phyloP scores from a whole-genome alignment of 2,113 vertebrate species.

The Rhizomys pruinosus region DNA sequence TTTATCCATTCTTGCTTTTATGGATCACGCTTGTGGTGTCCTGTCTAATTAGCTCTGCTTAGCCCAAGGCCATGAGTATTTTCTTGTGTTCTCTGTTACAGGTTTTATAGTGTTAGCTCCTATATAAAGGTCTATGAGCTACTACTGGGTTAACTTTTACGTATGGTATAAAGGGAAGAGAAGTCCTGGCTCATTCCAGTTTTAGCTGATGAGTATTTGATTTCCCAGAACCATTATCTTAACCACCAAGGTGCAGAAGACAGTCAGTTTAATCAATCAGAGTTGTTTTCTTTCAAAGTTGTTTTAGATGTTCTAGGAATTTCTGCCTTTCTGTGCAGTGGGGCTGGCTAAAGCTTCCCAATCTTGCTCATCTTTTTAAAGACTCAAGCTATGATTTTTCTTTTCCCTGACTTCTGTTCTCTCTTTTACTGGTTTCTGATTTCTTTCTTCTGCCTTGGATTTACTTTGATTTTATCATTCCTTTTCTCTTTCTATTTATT shows the following conservation, averaged over 20 bases:
- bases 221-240: no score
- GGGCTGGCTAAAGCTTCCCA: background rate
- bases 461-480: conserved; percentile 24
- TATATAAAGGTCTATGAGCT: background rate
- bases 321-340: background rate
- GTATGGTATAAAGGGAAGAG: background rate
- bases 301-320: background rate
- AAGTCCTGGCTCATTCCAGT: background rate
- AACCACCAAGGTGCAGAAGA: no score
- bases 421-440: background rate
- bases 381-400: background rate
- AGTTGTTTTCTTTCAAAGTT: background rate
- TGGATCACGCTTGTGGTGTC: conserved; percentile 15
- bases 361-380: conserved; percentile 40
- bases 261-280: no score
- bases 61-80: conserved; percentile 23
- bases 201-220: background rate
- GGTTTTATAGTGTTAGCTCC: background rate
- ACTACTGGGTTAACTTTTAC: conserved; percentile 11
- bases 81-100: background rate
- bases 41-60: conserved; percentile 1
- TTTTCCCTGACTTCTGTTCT: background rate
- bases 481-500: background rate
- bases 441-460: background rate
- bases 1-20: conserved; percentile 19